Conservation (phyloP, 2,888 invertebrate species). For the Philereme transversata region DNA sequence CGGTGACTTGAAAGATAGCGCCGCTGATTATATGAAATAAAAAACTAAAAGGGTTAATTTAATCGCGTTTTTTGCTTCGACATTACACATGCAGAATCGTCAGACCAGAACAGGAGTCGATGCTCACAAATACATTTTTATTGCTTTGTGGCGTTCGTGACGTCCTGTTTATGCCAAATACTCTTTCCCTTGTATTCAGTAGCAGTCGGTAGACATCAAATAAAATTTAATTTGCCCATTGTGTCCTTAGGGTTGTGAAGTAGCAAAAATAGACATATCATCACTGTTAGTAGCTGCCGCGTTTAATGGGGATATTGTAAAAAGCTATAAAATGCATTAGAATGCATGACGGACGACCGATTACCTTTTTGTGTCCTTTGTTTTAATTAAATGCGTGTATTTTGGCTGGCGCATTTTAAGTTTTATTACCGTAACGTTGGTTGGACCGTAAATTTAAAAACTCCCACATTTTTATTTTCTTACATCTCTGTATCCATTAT, state of each 20-base stretch:
- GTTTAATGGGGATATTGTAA: slow-evolving; percentile 33
- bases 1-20: slow-evolving; percentile 66
- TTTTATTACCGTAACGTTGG: slow-evolving; percentile 10
- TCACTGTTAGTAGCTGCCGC: slow-evolving; percentile 29
- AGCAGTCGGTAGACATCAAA: slow-evolving; percentile 65
- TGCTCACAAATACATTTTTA: slow-evolving; percentile 43
- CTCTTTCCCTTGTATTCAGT: slow-evolving; percentile 53
- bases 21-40: slow-evolving; percentile 62
- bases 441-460: slow-evolving; percentile 5
- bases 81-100: slow-evolving; percentile 70
- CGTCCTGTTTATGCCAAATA: slow-evolving; percentile 69
- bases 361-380: slow-evolving; percentile 18
- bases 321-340: slow-evolving; percentile 28
- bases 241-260: slow-evolving; percentile 49
- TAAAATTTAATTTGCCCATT: slow-evolving; percentile 77
- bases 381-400: slow-evolving; percentile 18
- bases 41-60: slow-evolving; percentile 58
- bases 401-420: slow-evolving; percentile 9
- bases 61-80: slow-evolving; percentile 61
- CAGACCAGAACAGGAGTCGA: slow-evolving; percentile 66
- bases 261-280: slow-evolving; percentile 40
- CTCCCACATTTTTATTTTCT: slow-evolving; percentile 11
- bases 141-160: slow-evolving; percentile 59
- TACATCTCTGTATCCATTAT: slow-evolving; percentile 14
- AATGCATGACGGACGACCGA: slow-evolving; percentile 26